phyloP scores from a whole-genome alignment of 2,888 invertebrate species.

The Euclidia mi region DNA sequence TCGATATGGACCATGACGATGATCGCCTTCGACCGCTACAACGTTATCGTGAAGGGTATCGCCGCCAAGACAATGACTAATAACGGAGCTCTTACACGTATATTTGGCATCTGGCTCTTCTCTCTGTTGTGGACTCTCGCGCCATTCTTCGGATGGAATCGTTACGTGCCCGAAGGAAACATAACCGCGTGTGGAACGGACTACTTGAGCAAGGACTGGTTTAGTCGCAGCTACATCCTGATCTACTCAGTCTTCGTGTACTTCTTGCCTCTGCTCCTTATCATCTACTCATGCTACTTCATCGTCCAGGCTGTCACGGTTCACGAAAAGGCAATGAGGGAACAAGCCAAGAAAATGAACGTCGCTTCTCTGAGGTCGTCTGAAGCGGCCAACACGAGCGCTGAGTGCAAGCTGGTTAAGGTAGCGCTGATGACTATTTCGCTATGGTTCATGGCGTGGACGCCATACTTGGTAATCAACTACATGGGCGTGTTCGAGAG shows the following conservation, averaged over 20 bases:
- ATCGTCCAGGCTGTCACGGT: constrained; percentile 96
- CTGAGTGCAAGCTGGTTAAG: constrained; percentile 96
- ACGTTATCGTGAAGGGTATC: constrained; percentile 97
- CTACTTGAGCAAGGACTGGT: constrained; percentile 93
- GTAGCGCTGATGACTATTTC: constrained; percentile 97
- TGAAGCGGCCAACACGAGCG: constrained; percentile 94
- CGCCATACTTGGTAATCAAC: constrained; percentile 96
- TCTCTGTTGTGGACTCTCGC: constrained; percentile 94
- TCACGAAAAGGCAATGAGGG: constrained; percentile 96
- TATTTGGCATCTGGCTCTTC: constrained; percentile 94
- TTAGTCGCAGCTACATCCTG: constrained; percentile 94
- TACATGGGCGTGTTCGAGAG: constrained; percentile 94
- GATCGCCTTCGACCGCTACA: constrained; percentile 97
- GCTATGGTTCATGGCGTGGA: constrained; percentile 98
- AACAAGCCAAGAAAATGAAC: constrained; percentile 98
- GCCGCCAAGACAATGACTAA: constrained; percentile 95
- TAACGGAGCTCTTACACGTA: constrained; percentile 94
- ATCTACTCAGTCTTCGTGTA: constrained; percentile 94
- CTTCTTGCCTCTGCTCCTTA: constrained; percentile 93
- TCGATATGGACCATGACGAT: constrained; percentile 98
- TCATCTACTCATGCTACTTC: constrained; percentile 96
- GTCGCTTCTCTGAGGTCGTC: constrained; percentile 95
- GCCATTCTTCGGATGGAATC: constrained; percentile 96
- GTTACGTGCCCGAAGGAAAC: constrained; percentile 98
- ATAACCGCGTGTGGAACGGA: constrained; percentile 98